phyloP scores from a whole-genome alignment of 2,888 invertebrate species.

The Tineola bisselliella region DNA sequence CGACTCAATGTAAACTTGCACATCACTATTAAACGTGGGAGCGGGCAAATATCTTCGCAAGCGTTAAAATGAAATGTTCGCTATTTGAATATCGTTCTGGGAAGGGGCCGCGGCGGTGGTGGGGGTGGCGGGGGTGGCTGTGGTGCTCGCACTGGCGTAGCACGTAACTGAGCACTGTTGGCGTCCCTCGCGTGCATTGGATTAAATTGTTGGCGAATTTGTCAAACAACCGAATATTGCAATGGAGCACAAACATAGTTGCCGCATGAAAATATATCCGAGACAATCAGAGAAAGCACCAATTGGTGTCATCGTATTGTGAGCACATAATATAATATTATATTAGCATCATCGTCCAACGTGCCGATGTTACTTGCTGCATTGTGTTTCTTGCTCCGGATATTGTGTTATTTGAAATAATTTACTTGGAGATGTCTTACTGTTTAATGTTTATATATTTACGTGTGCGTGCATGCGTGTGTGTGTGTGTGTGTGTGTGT shows the following conservation, averaged over 20 bases:
- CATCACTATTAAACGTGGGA: slow-evolving; percentile 36
- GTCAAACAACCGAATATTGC: too few species aligned
- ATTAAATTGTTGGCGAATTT: too few species aligned
- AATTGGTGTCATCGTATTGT: too few species aligned
- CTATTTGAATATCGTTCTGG: slow-evolving; percentile 59
- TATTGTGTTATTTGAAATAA: slow-evolving; percentile 12
- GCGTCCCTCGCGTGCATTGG: too few species aligned
- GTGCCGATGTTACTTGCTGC: background rate
- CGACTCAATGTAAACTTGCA: too few species aligned
- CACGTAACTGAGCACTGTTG: slow-evolving; percentile 12
- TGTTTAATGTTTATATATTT: background rate
- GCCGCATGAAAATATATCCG: too few species aligned
- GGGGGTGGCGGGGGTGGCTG: background rate
- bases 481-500: background rate
- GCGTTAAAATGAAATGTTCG: slow-evolving; percentile 69
- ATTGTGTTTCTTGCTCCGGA: background rate
- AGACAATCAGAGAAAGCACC: too few species aligned
- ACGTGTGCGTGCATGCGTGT: background rate
- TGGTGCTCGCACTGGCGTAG: slow-evolving; percentile 14
- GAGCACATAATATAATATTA: too few species aligned
- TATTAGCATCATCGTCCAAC: too few species aligned
- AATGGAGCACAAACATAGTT: too few species aligned
- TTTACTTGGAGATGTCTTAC: slow-evolving; percentile 12
- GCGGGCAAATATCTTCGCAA: slow-evolving; percentile 63
- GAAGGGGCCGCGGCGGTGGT: background rate